Evolutionary conservation across 1,140 invertebrate genomes (phyloP).

Genomic region (Lycorma delicatula): DNA sequence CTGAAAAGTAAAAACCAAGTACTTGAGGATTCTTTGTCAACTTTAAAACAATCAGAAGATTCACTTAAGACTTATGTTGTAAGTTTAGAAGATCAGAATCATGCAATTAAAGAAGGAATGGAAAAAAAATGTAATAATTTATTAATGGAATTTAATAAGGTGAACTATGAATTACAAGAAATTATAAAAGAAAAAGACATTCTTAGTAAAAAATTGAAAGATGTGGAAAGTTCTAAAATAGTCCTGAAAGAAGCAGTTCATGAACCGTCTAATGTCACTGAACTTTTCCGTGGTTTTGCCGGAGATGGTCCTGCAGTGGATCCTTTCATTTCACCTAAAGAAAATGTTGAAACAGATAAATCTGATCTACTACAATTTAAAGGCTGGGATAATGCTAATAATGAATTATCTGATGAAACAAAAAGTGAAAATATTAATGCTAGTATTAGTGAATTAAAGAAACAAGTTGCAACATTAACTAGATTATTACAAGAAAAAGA

Average conservation of each 20-base stretch:
- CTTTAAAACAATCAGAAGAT: not conserved
- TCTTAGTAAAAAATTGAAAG: too few species aligned
- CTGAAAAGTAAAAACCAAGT: constrained; percentile 32
- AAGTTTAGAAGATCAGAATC: not conserved
- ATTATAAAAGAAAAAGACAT: not conserved
- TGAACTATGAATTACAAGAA: not conserved
- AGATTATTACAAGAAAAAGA: constrained; percentile 43
- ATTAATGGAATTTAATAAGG: not conserved
- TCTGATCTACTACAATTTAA: not conserved
- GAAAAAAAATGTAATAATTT: not conserved
- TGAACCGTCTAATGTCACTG: too few species aligned
- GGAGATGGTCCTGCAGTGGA: not conserved
- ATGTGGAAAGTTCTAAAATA: too few species aligned
- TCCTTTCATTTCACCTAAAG: too few species aligned
- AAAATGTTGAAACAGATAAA: not conserved
- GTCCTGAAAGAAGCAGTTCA: too few species aligned
- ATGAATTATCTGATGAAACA: not conserved
- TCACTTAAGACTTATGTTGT: not conserved
- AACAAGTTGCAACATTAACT: constrained; percentile 41
- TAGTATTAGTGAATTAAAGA: constrained; percentile 19
- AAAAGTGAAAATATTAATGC: not conserved
- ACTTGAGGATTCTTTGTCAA: not conserved
- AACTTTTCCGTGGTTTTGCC: too few species aligned
- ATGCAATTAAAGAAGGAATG: not conserved
- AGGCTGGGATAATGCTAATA: not conserved